These are phyloP conservation scores for Laspeyria flexula DNA, from an alignment of 2,888 invertebrate species.

Conservation along the genomic window DNA sequence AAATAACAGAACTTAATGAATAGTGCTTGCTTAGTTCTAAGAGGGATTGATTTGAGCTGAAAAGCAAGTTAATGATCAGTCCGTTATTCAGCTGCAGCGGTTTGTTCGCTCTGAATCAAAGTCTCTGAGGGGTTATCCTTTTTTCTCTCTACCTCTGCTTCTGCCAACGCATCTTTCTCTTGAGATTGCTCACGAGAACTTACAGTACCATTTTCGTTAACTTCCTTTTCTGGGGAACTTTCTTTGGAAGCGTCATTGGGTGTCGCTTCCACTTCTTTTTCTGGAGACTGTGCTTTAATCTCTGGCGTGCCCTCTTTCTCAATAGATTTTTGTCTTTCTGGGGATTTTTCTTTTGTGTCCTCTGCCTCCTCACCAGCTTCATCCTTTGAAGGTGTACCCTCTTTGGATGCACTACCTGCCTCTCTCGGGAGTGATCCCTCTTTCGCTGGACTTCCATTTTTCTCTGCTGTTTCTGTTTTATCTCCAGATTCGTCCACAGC, in stretches of 20 bases:
- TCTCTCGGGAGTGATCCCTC: slow-evolving; percentile 53
- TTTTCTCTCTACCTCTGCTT: slow-evolving; percentile 57
- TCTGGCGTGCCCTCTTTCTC: slow-evolving; percentile 53
- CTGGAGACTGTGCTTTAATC: slow-evolving; percentile 52
- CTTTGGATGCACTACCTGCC: slow-evolving; percentile 45
- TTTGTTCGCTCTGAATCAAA: slow-evolving; percentile 77
- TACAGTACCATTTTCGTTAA: slow-evolving; percentile 73
- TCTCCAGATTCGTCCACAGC: slow-evolving; percentile 34
- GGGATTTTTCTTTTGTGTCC: slow-evolving; percentile 42
- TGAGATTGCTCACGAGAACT: slow-evolving; percentile 78
- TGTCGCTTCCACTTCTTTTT: slow-evolving; percentile 54
- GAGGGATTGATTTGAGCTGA: slow-evolving; percentile 78
- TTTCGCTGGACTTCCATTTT: slow-evolving; percentile 50
- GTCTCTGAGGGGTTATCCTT: slow-evolving; percentile 73
- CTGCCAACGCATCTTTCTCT: slow-evolving; percentile 59
- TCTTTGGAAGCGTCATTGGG: slow-evolving; percentile 64
- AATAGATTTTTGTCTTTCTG: slow-evolving; percentile 60
- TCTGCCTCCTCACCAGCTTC: slow-evolving; percentile 42
- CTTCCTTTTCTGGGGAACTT: slow-evolving; percentile 62
- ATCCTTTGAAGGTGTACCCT: slow-evolving; percentile 54
- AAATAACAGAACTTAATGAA: slow-evolving; percentile 76
- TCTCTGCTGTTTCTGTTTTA: slow-evolving; percentile 48
- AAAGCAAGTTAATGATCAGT: slow-evolving; percentile 64
- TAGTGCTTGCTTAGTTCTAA: slow-evolving; percentile 81
- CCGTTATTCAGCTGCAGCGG: slow-evolving; percentile 70